These are phyloP conservation scores for Atrichornis clamosus DNA, from an alignment of 2,113 vertebrate genomes.

Conservation along the genomic window DNA sequence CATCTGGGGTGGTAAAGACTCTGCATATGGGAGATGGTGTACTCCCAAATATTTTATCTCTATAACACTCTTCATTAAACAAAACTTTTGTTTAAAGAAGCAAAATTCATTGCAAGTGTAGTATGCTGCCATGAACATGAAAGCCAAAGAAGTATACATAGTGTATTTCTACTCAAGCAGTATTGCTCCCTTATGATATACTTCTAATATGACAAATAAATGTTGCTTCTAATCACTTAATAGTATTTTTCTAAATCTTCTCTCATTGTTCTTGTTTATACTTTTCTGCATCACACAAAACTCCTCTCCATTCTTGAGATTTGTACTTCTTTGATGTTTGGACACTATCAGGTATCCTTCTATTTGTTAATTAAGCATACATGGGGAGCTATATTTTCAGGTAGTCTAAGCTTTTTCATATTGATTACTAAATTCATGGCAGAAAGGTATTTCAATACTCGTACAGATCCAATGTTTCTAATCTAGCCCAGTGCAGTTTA, in stretches of 20 bases:
- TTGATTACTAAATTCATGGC: neutral
- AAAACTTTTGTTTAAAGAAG: neutral
- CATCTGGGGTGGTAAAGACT: slow-evolving; percentile 52
- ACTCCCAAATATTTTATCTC: slow-evolving; percentile 23
- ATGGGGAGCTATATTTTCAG: neutral
- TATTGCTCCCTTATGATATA: neutral
- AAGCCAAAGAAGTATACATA: neutral
- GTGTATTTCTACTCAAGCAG: neutral
- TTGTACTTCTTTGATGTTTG: neutral
- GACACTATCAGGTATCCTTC: neutral
- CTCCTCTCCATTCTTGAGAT: neutral
- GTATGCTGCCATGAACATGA: neutral
- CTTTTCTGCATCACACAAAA: neutral
- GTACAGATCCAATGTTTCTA: neutral
- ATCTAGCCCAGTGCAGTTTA: neutral
- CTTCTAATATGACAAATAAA: neutral
- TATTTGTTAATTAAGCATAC: neutral
- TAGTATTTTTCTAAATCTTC: neutral
- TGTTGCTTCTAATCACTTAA: neutral
- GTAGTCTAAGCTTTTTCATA: neutral
- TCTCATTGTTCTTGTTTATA: neutral
- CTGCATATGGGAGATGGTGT: slow-evolving; percentile 42
- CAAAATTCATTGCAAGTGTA: neutral
- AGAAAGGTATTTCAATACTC: neutral
- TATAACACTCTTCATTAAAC: neutral